These are phyloP conservation scores for Thereva nobilitata DNA, from an alignment of 2,888 invertebrate species.

Conservation along the genomic window DNA sequence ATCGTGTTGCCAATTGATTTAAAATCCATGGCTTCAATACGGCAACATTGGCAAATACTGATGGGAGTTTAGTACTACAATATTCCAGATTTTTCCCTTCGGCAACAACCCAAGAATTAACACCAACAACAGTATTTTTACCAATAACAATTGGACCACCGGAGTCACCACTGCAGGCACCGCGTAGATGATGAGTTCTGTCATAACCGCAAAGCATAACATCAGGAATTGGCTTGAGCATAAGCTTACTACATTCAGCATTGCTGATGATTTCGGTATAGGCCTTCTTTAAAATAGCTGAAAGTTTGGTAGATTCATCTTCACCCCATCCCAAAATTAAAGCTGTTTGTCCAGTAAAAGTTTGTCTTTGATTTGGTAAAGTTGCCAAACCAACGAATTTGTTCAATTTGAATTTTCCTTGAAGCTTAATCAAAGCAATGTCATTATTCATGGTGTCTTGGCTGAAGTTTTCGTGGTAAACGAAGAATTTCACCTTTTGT, in stretches of 20 bases:
- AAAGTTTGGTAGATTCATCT: neutral
- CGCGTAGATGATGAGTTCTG: neutral
- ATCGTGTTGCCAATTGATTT: too few species aligned
- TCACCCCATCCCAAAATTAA: slow-evolving; percentile 14
- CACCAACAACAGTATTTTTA: slow-evolving; percentile 1
- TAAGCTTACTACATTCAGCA: neutral
- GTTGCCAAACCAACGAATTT: neutral
- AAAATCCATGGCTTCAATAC: too few species aligned
- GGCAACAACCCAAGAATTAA: slow-evolving; percentile 13
- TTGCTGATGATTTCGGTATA: neutral
- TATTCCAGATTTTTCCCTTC: neutral
- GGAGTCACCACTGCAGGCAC: slow-evolving; percentile 15
- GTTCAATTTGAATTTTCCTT: slow-evolving; percentile 5
- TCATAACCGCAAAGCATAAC: slow-evolving; percentile 17
- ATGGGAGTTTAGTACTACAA: slow-evolving; percentile 8
- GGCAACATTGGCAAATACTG: slow-evolving; percentile 7
- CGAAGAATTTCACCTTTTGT: neutral
- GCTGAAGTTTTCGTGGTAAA: neutral
- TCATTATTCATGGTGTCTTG: neutral
- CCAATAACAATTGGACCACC: slow-evolving; percentile 8
- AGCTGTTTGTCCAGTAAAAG: slow-evolving; percentile 7
- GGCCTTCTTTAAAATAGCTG: neutral
- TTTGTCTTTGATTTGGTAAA: neutral
- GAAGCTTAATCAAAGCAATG: slow-evolving; percentile 2
- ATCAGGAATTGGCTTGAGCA: neutral